These are phyloP conservation scores for Noctua fimbriata DNA, from an alignment of 2,888 invertebrate genomes.

Conservation along the genomic window DNA sequence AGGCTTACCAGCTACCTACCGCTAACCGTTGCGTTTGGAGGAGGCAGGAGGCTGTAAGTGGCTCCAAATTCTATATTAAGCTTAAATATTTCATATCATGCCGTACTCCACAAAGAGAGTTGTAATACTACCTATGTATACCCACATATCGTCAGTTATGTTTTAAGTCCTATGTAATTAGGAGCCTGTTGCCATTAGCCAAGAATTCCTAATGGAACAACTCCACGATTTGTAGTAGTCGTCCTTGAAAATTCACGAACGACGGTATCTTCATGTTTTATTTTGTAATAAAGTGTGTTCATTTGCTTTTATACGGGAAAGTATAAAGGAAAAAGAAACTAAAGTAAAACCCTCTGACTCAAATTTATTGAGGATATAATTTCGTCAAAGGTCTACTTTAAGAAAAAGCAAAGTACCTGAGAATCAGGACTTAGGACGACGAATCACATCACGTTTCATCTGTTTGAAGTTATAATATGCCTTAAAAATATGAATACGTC, in stretches of 20 bases:
- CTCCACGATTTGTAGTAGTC: not conserved
- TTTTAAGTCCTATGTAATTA: not conserved
- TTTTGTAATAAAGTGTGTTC: conserved; percentile 6
- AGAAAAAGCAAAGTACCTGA: not conserved
- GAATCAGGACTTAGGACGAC: not conserved
- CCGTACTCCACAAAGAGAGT: not conserved
- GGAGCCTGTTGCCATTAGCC: not conserved
- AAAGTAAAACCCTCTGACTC: conserved; percentile 17
- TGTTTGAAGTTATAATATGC: not conserved
- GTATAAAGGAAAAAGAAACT: not conserved
- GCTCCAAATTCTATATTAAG: not conserved
- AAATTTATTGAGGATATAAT: conserved; percentile 15
- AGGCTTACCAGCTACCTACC: conserved; percentile 80
- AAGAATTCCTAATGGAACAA: not conserved
- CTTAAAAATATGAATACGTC: not conserved
- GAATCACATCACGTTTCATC: not conserved
- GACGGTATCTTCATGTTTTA: too few species aligned
- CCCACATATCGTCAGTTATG: not conserved
- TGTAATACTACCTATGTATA: not conserved
- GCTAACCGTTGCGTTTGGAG: conserved; percentile 80
- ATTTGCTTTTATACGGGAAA: not conserved
- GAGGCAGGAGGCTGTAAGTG: conserved; percentile 83
- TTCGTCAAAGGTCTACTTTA: not conserved
- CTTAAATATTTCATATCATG: not conserved
- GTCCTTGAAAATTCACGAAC: not conserved